phyloP scores from a whole-genome alignment of 2,113 vertebrate species.

The Pituophis catenifer region DNA sequence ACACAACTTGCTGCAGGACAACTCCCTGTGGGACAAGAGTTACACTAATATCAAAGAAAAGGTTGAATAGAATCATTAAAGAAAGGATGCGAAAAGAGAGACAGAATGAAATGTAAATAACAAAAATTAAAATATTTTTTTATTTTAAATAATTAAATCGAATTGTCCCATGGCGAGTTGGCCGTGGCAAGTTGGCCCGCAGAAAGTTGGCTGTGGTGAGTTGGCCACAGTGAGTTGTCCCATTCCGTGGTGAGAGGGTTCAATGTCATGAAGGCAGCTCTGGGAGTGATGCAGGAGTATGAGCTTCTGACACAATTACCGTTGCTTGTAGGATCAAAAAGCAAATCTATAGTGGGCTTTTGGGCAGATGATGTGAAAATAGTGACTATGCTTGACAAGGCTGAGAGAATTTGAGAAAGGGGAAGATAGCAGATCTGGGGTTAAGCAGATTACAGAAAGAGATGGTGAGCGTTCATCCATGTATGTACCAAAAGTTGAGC shows the following conservation, averaged over 20 bases:
- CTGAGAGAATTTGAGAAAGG: background rate
- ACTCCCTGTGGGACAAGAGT: background rate
- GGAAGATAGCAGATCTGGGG: background rate
- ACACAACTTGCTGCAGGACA: background rate
- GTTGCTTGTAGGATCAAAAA: background rate
- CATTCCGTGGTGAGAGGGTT: background rate
- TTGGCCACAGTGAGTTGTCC: background rate
- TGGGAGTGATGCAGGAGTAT: background rate
- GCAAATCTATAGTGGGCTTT: background rate
- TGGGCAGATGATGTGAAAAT: background rate
- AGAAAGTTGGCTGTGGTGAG: no score
- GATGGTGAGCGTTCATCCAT: background rate
- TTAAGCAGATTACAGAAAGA: background rate
- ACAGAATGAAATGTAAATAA: no score
- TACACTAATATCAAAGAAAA: background rate
- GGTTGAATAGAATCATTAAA: background rate
- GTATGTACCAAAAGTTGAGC: background rate
- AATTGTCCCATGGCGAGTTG: background rate
- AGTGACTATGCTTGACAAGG: background rate
- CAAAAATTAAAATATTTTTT: no score
- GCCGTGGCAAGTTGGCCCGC: no score
- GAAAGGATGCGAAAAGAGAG: no score
- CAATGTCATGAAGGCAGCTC: background rate
- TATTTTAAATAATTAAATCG: background rate
- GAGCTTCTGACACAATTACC: background rate